Evolutionary conservation across 2,888 invertebrate species (phyloP).

Genomic region (Hirtodrosophila trivittata): DNA sequence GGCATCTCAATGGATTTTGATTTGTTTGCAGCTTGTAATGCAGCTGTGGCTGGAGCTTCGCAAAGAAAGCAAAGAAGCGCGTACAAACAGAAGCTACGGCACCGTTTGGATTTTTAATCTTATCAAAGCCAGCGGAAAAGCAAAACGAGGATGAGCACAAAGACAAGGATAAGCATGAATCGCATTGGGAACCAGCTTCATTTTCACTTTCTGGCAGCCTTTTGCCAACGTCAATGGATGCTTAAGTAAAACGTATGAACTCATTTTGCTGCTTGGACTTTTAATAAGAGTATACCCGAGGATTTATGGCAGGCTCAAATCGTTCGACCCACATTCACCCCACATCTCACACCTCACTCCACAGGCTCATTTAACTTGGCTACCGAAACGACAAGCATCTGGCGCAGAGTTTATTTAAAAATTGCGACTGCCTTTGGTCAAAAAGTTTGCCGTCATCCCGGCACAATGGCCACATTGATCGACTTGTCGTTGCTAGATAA

Average conservation of each 20-base stretch:
- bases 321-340: neutral
- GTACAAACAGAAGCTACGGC: slow-evolving; percentile 10
- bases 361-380: slow-evolving; percentile 1
- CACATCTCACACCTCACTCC: neutral
- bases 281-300: slow-evolving; percentile 64
- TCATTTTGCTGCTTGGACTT: slow-evolving; percentile 57
- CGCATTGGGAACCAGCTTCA: slow-evolving; percentile 23
- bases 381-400: slow-evolving; percentile 1
- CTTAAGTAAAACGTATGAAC: slow-evolving; percentile 43
- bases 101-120: slow-evolving; percentile 40
- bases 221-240: slow-evolving; percentile 9
- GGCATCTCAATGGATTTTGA: slow-evolving; percentile 50
- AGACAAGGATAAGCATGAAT: neutral
- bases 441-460: slow-evolving; percentile 30
- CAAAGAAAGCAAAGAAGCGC: slow-evolving; percentile 22
- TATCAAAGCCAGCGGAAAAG: slow-evolving; percentile 30
- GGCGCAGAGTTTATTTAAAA: slow-evolving; percentile 47
- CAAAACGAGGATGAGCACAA: neutral
- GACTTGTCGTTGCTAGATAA: slow-evolving; percentile 68
- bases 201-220: slow-evolving; percentile 60
- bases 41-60: slow-evolving; percentile 11
- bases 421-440: slow-evolving; percentile 31
- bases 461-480: slow-evolving; percentile 59
- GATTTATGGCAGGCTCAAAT: slow-evolving; percentile 55
- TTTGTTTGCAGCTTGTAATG: slow-evolving; percentile 49